phyloP scores from a whole-genome alignment of 1,140 invertebrate genomes.

The Sarcophaga peregrina region DNA sequence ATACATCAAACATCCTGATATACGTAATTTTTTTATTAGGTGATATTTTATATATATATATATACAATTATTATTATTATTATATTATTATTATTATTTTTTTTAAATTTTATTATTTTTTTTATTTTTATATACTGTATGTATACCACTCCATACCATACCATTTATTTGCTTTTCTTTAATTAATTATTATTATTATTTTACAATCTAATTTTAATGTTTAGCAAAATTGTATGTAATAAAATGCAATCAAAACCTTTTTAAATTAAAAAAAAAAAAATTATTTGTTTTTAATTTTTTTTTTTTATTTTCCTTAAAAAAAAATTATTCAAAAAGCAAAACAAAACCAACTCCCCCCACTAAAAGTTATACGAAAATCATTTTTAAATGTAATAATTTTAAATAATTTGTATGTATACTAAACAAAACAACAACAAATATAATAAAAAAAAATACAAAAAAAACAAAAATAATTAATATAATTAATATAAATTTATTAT shows the following conservation, averaged over 20 bases:
- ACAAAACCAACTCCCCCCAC: background rate
- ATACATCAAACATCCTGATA: slow-evolving; percentile 17
- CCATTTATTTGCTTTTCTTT: background rate
- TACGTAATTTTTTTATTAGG: slow-evolving; percentile 38
- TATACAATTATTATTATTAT: too few relatives aligned
- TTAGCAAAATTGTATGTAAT: slow-evolving; percentile 67
- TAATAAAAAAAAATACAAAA: slow-evolving; percentile 47
- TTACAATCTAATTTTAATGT: slow-evolving; percentile 53
- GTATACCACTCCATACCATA: too few relatives aligned
- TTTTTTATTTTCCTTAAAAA: background rate
- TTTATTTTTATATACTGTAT: background rate
- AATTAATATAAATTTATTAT: slow-evolving; percentile 46
- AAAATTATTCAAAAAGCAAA: slow-evolving; percentile 41
- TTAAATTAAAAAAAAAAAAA: background rate
- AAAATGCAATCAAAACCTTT: slow-evolving; percentile 54
- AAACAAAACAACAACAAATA: slow-evolving; percentile 56
- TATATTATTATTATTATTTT: slow-evolving; percentile 25
- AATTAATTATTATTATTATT: slow-evolving; percentile 34
- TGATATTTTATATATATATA: slow-evolving; percentile 29
- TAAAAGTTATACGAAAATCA: slow-evolving; percentile 56
- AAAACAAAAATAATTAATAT: slow-evolving; percentile 52
- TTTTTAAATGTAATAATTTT: slow-evolving; percentile 66
- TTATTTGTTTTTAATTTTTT: slow-evolving; percentile 27
- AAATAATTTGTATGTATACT: slow-evolving; percentile 67
- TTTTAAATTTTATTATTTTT: background rate